phyloP scores from a whole-genome alignment of 1,140 invertebrate genomes.

The Drosophila simulans region DNA sequence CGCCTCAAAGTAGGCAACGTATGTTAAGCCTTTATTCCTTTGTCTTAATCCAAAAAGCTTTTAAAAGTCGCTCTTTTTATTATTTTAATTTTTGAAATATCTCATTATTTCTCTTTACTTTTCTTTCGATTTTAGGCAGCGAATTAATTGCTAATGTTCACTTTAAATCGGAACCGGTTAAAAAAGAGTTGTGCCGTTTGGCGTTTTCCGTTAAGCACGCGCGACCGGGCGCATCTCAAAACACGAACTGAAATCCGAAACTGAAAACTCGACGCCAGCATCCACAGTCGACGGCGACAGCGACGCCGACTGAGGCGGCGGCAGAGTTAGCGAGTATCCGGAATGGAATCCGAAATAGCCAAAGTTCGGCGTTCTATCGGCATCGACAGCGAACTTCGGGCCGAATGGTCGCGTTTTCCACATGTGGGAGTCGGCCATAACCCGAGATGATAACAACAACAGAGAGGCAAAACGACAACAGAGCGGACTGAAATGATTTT shows the following conservation, averaged over 20 bases:
- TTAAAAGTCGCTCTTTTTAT: background rate
- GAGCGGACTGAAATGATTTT: slow-evolving; percentile 20
- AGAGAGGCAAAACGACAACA: slow-evolving; percentile 66
- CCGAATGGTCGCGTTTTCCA: slow-evolving; percentile 11
- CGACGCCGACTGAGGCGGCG: slow-evolving; percentile 4
- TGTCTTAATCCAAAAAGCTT: background rate
- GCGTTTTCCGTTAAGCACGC: slow-evolving; percentile 69
- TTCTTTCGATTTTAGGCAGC: slow-evolving; percentile 6
- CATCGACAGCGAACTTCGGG: slow-evolving; percentile 31
- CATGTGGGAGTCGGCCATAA: slow-evolving; percentile 40
- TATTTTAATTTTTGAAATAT: slow-evolving; percentile 1
- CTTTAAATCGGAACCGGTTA: slow-evolving; percentile 47
- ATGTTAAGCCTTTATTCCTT: slow-evolving; percentile 1
- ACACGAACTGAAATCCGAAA: slow-evolving; percentile 81
- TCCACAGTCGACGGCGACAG: slow-evolving; percentile 11
- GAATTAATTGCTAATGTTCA: slow-evolving; percentile 27
- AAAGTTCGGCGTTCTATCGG: slow-evolving; percentile 38
- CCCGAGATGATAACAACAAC: slow-evolving; percentile 80
- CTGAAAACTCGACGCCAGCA: slow-evolving; percentile 54
- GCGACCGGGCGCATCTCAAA: slow-evolving; percentile 81
- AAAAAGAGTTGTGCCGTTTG: slow-evolving; percentile 30
- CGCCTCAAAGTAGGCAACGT: slow-evolving; percentile 56
- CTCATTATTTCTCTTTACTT: slow-evolving; percentile 2
- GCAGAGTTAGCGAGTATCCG: slow-evolving; percentile 53
- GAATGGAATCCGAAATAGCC: slow-evolving; percentile 73